Evolutionary conservation across 2,113 vertebrate species (phyloP), one percentile per base, ranked within the genome.

Genomic region (Phocoena phocoena): DNA sequence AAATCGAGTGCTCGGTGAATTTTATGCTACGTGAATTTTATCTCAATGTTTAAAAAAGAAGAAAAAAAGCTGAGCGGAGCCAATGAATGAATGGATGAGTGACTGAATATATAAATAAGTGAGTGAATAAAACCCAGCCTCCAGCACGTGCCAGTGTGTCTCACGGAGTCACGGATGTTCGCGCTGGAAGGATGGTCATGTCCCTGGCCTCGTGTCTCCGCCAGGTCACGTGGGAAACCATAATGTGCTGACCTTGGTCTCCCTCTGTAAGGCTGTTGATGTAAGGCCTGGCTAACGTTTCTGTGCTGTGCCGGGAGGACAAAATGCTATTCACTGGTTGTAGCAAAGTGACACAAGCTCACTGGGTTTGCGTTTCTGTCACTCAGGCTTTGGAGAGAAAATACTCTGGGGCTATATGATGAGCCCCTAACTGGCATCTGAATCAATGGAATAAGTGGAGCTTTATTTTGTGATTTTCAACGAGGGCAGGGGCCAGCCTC

Each of bases 141-240:
- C 44, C 26, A 65, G 21, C 6, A 14, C 3, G 0, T 41, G 79
- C 41, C 79, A 3, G 17, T 7, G 55, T 4, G 5, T 65, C 50
- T 83, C 90, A 6, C 62, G 8, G 60, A 23, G 68, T 41, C 31
- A 13, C 33, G 31, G 60, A 2, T 0, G 2, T 3, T 18, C 3
- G 41, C 33, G 31, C 28, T 23, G 18, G 82, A 47, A 47, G 82
- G 62, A n/a, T 21, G 20, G 18, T 18, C 17, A n/a, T 0, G 0
- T 1, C 31, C 67, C 31, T 2, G 15, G 23, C 31, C 58, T n/a
- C 10, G 0, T 8, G 41, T 1, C 33, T 44, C n/a, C 28, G 33
- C 31, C 25, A 1, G 21, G 38, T 80, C 33, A 70, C 33, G 1
- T 9, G 12, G 76, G 38, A 26, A 23, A 58, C 18, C 28, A 26